These are phyloP conservation scores for Psittacula echo DNA, from an alignment of 2,797 vertebrate species.

Conservation along the genomic window DNA sequence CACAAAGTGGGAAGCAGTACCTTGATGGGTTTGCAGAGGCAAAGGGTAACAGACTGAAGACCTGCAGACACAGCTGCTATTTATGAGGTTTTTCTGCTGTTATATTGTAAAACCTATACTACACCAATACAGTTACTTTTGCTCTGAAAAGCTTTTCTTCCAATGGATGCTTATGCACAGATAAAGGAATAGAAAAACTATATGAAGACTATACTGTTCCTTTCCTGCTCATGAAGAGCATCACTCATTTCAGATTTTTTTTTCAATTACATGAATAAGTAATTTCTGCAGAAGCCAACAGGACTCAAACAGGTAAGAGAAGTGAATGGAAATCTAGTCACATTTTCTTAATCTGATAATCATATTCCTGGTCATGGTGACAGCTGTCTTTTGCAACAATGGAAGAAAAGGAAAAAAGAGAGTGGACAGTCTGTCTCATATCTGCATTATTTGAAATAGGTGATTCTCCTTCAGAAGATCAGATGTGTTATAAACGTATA, in stretches of 20 bases:
- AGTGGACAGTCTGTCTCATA: background rate
- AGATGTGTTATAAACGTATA: background rate
- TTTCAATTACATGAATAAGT: background rate
- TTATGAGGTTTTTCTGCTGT: background rate
- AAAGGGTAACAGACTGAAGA: background rate
- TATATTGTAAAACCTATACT: background rate
- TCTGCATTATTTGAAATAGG: background rate
- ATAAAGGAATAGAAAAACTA: background rate
- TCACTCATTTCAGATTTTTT: background rate
- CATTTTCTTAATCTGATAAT: background rate
- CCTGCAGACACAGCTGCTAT: background rate
- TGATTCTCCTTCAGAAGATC: background rate
- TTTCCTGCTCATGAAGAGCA: background rate
- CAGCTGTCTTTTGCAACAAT: background rate
- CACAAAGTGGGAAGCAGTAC: background rate
- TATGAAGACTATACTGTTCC: background rate
- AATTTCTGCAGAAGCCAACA: background rate
- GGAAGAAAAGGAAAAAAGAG: background rate
- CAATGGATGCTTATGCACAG: background rate
- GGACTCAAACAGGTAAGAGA: background rate
- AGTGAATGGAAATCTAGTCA: background rate
- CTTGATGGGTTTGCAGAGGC: background rate
- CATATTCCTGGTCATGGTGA: background rate
- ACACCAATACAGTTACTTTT: background rate
- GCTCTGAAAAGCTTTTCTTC: background rate